A percentile compares a stretch with the other conserved stretches of the same genome.
Evolutionary conservation across 2,888 invertebrate species (phyloP).

Genomic region (Spilarctia lutea): DNA sequence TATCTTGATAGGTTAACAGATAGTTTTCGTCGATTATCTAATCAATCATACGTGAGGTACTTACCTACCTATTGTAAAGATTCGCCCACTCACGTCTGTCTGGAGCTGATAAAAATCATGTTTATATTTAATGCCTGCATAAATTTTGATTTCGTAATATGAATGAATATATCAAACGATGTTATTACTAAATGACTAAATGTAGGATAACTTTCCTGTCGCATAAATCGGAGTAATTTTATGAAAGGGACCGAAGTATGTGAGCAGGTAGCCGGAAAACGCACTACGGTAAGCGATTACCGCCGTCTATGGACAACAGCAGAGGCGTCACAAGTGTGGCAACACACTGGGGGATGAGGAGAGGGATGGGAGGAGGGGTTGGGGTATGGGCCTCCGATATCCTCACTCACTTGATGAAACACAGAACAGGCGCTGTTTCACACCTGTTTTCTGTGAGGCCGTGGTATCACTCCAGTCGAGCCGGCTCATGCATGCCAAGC

Average conservation of each 20-base stretch:
- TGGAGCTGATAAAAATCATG: conserved; percentile 4
- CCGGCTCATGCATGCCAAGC: no score
- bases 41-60: conserved; percentile 6
- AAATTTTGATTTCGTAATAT: conserved; percentile 6
- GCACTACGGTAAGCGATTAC: no score
- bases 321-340: no score
- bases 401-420: no score
- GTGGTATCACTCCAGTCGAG: no score
- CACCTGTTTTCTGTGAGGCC: no score
- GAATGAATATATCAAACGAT: neutral
- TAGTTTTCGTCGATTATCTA: neutral
- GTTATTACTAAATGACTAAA: neutral
- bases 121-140: neutral
- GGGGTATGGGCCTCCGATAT: no score
- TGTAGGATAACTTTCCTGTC: neutral
- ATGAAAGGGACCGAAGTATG: neutral
- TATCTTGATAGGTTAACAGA: conserved; percentile 6
- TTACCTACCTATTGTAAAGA: conserved; percentile 9
- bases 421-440: no score
- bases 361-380: no score
- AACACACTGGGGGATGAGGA: no score
- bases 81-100: conserved; percentile 12
- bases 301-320: no score
- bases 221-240: neutral
- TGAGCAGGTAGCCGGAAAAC: no score